Evolutionary conservation across 1,140 invertebrate species (phyloP).

Genomic region (Drosophila virilis): DNA sequence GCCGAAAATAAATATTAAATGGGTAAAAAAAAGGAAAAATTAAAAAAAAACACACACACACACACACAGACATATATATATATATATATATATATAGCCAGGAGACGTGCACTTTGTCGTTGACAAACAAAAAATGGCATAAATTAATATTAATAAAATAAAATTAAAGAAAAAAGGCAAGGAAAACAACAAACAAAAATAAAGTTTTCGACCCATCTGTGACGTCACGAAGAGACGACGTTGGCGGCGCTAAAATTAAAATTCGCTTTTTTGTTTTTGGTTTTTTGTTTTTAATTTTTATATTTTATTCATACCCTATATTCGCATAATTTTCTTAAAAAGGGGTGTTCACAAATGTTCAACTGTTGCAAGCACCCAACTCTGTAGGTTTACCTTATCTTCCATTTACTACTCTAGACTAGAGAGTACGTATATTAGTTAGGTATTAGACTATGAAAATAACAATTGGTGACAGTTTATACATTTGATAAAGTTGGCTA

Average conservation of each 20-base stretch:
- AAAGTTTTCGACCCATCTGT: conserved; percentile 29
- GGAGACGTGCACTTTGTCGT: conserved; percentile 27
- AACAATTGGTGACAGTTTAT: too few relatives aligned
- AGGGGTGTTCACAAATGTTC: background rate
- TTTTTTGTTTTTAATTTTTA: conserved; percentile 2
- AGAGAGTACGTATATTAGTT: too few relatives aligned
- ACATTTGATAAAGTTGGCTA: too few relatives aligned
- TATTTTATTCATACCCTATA: conserved; percentile 13
- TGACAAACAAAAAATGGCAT: conserved; percentile 79
- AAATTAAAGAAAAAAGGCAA: conserved; percentile 25
- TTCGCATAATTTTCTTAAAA: conserved; percentile 3
- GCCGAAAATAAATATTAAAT: conserved; percentile 55
- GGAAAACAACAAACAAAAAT: conserved; percentile 21
- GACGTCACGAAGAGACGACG: conserved; percentile 45
- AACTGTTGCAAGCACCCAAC: too few relatives aligned
- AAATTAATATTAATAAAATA: conserved; percentile 75
- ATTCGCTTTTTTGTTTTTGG: conserved; percentile 15
- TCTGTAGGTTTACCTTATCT: too few relatives aligned
- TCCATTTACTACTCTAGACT: too few relatives aligned
- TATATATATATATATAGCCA: background rate
- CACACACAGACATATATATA: background rate
- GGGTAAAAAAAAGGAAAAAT: conserved; percentile 19
- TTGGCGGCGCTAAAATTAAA: conserved; percentile 47
- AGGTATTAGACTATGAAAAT: too few relatives aligned
- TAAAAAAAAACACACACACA: conserved; percentile 12